phyloP scores from a whole-genome alignment of 2,888 invertebrate genomes.

The Caenorhabditis sp. region DNA sequence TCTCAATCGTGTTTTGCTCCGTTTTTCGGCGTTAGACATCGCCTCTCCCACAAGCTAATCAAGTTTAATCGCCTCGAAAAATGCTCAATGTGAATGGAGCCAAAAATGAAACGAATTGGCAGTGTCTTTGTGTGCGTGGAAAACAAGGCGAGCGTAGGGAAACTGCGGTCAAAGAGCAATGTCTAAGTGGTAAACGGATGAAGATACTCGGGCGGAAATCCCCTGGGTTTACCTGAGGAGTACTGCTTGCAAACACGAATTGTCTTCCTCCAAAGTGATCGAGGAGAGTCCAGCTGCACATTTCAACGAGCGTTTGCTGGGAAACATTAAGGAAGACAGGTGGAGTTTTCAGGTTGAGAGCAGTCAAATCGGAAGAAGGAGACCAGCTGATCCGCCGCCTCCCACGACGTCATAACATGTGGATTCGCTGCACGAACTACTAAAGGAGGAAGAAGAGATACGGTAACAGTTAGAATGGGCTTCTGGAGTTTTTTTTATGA shows the following conservation, averaged over 20 bases:
- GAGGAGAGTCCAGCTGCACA: not conserved
- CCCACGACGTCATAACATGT: not conserved
- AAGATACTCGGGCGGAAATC: too few relatives aligned
- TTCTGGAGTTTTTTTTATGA: too few relatives aligned
- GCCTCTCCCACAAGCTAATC: constrained; percentile 1
- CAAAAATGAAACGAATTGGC: constrained; percentile 6
- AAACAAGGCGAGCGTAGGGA: constrained; percentile 3
- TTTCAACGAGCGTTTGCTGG: not conserved
- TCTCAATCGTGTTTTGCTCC: not conserved
- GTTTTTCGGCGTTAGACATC: not conserved
- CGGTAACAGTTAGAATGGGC: too few relatives aligned
- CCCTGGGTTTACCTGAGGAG: too few relatives aligned
- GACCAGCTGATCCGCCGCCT: not conserved
- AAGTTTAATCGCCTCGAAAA: constrained; percentile 24
- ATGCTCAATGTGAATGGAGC: not conserved
- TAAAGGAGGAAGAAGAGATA: too few relatives aligned
- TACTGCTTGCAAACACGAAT: too few relatives aligned
- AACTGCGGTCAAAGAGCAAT: constrained; percentile 7
- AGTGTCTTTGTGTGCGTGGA: too few relatives aligned
- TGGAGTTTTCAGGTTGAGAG: too few relatives aligned
- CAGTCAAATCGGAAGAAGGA: too few relatives aligned
- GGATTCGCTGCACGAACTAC: too few relatives aligned
- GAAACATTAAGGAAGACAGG: not conserved
- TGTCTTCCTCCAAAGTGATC: too few relatives aligned
- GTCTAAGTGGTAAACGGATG: not conserved